Percentiles rank a stretch among this genome's conserved stretches.
Conservation (phyloP, 2,113 vertebrate genomes). For the Dicentrarchus labrax region DNA sequence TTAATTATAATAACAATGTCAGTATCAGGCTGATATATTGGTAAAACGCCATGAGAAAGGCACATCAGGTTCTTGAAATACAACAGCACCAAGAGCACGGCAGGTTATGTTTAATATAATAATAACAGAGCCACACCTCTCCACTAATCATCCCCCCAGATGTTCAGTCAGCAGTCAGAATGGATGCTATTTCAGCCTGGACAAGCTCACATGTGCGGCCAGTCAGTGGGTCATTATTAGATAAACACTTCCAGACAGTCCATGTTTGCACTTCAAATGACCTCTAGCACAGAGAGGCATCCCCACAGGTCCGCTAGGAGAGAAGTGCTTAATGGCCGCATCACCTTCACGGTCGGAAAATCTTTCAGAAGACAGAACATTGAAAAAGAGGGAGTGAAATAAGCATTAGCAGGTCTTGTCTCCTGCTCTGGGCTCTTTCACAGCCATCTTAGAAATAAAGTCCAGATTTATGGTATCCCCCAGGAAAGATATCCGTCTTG, state of each 20-base stretch:
- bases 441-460: slow-evolving; percentile 51
- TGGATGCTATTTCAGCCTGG: slow-evolving; percentile 55
- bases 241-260: slow-evolving; percentile 73
- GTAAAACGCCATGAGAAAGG: background rate
- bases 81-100: background rate
- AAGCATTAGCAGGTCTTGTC: slow-evolving; percentile 9
- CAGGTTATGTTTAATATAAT: slow-evolving; percentile 38
- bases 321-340: slow-evolving; percentile 17
- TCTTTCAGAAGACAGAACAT: background rate
- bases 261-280: slow-evolving; percentile 61
- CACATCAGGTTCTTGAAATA: slow-evolving; percentile 13
- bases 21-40: background rate
- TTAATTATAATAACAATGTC: background rate
- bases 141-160: slow-evolving; percentile 59
- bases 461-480: slow-evolving; percentile 44
- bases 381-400: slow-evolving; percentile 13
- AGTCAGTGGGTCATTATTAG: slow-evolving; percentile 60
- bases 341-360: slow-evolving; percentile 29
- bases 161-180: slow-evolving; percentile 52
- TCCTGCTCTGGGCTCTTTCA: slow-evolving; percentile 28
- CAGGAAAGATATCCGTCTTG: slow-evolving; percentile 43
- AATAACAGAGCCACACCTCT: slow-evolving; percentile 48
- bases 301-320: slow-evolving; percentile 7
- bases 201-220: slow-evolving; percentile 62
- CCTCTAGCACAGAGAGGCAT: slow-evolving; percentile 37